Evolutionary conservation across 2,113 vertebrate species (phyloP), one percentile per base, ranked within the genome.

Genomic region (Marmota monax): DNA sequence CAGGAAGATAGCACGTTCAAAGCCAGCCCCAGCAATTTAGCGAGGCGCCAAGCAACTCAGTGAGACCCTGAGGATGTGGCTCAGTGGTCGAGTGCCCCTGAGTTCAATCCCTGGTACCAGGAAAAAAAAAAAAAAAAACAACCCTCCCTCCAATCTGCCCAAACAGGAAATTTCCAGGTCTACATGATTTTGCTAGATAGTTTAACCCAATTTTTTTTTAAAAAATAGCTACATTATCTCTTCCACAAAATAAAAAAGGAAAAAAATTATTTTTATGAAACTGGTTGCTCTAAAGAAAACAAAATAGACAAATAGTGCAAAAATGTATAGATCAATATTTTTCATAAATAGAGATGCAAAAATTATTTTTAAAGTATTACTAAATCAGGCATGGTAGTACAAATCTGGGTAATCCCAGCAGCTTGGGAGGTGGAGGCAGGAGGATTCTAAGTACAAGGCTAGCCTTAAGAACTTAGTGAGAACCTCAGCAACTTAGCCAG

Each of bases 251-350:
- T 48, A 58, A 48, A 58, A 72, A 14, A 63, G 7, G 9, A 53
- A 53, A 61, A 42, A 27, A 63, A 78, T 69, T 96, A 42, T 48
- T 85, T 69, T 78, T 90, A 51, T 76, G 48, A 90, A 94, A 37
- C 48, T 48, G 34, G 3, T 69, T 70, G 88, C 70, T 25, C 45
- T 34, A 37, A 74, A 77, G 22, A 14, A 17, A 17, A 17, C 9
- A 5, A 39, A 69, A 20, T 7, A 86, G 23, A 93, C 34, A 86
- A 65, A 78, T 16, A 11, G 16, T 79, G 84, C 39, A 48, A 61
- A 89, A 61, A 88, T 70, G 25, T 84, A 63, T 27, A 65, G 25
- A n/a, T 51, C 74, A 42, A 14, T 14, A 51, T 25, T 25, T 63
- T 63, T 63, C 23, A 63, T 63, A 63, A 63, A 25, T 27, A 63